Conservation (phyloP, 2,797 vertebrate species). For the Platalea minor region DNA sequence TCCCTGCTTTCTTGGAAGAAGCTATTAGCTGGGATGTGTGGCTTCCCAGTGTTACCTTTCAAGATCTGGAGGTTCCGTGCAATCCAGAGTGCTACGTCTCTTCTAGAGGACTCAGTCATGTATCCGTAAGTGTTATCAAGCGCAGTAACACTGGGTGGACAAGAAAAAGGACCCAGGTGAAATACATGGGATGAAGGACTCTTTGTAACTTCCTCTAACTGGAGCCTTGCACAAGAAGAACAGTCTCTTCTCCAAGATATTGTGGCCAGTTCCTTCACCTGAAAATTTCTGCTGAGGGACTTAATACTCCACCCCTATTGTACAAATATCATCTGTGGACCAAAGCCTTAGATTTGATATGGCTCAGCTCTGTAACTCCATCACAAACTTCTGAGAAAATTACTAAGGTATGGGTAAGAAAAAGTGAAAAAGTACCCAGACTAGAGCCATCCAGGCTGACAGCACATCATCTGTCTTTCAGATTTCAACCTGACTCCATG, state of each 20-base stretch:
- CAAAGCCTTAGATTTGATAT: not conserved
- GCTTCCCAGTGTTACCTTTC: not conserved
- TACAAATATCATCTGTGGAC: not conserved
- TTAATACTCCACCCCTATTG: not conserved
- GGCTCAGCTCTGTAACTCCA: not conserved
- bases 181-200: not conserved
- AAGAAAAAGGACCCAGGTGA: not conserved
- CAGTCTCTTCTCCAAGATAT: not conserved
- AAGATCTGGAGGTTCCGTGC: not conserved
- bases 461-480: not conserved
- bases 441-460: not conserved
- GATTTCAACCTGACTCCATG: not conserved
- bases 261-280: not conserved
- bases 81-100: slow-evolving; percentile 24
- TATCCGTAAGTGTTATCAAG: not conserved
- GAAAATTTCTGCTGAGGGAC: not conserved
- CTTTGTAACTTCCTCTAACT: not conserved
- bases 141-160: not conserved
- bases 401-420: not conserved
- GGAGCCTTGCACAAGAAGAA: not conserved
- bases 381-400: not conserved
- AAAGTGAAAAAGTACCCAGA: not conserved
- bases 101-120: slow-evolving; percentile 2
- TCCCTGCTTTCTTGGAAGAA: not conserved
- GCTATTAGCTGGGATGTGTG: not conserved